Evolutionary conservation across 2,113 vertebrate genomes (phyloP).

Genomic region (Cyprinodon brontotheroides): DNA sequence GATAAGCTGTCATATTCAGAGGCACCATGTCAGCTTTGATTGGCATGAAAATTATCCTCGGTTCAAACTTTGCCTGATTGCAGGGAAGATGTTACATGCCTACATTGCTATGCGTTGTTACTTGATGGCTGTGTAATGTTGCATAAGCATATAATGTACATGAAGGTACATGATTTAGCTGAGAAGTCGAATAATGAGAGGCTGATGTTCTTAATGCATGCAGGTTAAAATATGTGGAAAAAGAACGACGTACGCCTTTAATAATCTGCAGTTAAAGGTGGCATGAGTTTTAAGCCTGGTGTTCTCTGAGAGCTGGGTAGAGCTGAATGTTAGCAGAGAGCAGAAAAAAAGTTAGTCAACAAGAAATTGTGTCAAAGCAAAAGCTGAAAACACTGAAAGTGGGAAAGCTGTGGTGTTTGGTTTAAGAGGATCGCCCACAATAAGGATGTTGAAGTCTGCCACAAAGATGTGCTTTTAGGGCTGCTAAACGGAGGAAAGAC

Average conservation of each 20-base stretch:
- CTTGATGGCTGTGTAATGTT: conserved; percentile 37
- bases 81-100: conserved; percentile 34
- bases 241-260: conserved; percentile 58
- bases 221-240: conserved; percentile 60
- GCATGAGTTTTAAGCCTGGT: conserved; percentile 36
- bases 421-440: conserved; percentile 23
- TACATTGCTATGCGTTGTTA: conserved; percentile 48
- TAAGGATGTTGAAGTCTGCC: conserved; percentile 38
- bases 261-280: conserved; percentile 49
- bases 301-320: conserved; percentile 20
- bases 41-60: conserved; percentile 32
- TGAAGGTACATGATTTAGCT: conserved; percentile 40
- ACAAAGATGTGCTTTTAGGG: conserved; percentile 43
- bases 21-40: conserved; percentile 41
- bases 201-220: conserved; percentile 55
- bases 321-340: conserved; percentile 38
- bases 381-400: conserved; percentile 23
- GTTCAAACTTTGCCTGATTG: conserved; percentile 30
- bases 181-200: conserved; percentile 37
- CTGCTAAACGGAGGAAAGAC: conserved; percentile 39
- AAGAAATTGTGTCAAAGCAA: conserved; percentile 25
- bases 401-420: conserved; percentile 18
- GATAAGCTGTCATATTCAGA: conserved; percentile 34
- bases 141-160: conserved; percentile 51
- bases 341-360: conserved; percentile 28